Base-by-base conservation (phyloP, 2,113 vertebrate species). In the Telmatochromis bifrenatus region DNA sequence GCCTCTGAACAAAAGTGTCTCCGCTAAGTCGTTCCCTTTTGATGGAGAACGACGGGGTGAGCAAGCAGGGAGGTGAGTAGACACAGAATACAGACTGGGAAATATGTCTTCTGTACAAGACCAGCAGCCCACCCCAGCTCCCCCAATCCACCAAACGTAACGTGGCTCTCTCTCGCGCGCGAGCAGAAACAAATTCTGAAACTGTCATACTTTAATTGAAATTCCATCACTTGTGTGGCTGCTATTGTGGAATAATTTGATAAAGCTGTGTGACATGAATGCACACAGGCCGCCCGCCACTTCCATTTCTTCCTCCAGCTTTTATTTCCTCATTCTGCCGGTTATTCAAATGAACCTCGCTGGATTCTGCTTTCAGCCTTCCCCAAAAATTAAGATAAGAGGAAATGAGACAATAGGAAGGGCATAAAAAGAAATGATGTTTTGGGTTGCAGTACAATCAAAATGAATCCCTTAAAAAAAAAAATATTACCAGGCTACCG, bases 121-220 rank as follows among this genome's bases (percentile, higher is more conserved):
- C 62, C 33, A 65, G 60, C 81, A 77, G 33, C 79, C 1, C 53
- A 7, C 15, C 83, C 21, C n/a, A n/a, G n/a, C n/a, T n/a, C n/a
- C 33, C 49, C 55, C 55, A 53, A 15, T 62, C 26, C 68, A 51
- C 80, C 55, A 87, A 84, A 90, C 54, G 3, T 85, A 90, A 84
- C 80, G 7, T 14, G 21, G 70, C 83, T 79, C 33, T 60, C 55
- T 10, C 60, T 0, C 60, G 1, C 10, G 6, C n/a, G 56, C 9
- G 17, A 80, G 81, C 87, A 89, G 89, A 94, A 95, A 94, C 94
- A 95, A 79, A 93, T 95, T 94, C 86, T 81, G 79, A 94, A 94
- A 93, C 93, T 94, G 95, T 95, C 95, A 95, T 90, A 92, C 56
- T 94, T 95, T 95, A 96, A 96, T 95, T 95, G 92, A 95, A 96